A percentile compares a stretch with the other conserved stretches of the same genome.
Conservation (phyloP, 2,113 vertebrate species). For the Platichthys flesus region DNA sequence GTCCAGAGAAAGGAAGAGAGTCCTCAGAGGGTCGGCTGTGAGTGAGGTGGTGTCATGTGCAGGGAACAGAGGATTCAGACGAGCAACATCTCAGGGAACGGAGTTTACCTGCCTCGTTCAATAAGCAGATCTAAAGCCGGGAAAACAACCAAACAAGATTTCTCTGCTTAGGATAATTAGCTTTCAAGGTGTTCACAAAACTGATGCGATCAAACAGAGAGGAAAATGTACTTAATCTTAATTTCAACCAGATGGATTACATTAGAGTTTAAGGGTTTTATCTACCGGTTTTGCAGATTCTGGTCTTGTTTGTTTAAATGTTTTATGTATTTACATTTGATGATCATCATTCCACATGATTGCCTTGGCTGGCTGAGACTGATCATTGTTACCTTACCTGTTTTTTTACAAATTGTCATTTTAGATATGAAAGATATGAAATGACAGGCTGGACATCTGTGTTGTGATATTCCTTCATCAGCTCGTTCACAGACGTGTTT, state of each 20-base stretch:
- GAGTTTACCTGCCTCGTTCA: not conserved
- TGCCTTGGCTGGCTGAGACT: conserved; percentile 81
- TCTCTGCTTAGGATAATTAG: too few relatives aligned
- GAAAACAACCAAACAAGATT: not conserved
- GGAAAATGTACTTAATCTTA: too few relatives aligned
- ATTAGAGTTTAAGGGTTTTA: not conserved
- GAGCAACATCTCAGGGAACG: conserved; percentile 53
- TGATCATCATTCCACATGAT: conserved; percentile 56
- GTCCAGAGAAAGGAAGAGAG: conserved; percentile 29
- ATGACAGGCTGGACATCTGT: conserved; percentile 80
- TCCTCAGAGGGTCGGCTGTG: not conserved
- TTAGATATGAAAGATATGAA: conserved; percentile 32
- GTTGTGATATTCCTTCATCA: conserved; percentile 52
- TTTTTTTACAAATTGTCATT: conserved; percentile 58
- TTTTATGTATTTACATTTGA: conserved; percentile 45
- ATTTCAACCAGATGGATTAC: not conserved
- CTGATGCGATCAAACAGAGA: too few relatives aligned
- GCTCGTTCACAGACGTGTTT: conserved; percentile 28
- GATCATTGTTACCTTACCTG: conserved; percentile 67
- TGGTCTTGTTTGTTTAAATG: conserved; percentile 7
- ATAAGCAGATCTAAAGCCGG: not conserved
- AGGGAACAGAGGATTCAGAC: not conserved
- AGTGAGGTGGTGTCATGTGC: not conserved
- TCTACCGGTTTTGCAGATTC: conserved; percentile 11
- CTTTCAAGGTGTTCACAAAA: too few relatives aligned